These are phyloP conservation scores for Teleogryllus occipitalis DNA, from an alignment of 1,140 invertebrate genomes.

Conservation along the genomic window DNA sequence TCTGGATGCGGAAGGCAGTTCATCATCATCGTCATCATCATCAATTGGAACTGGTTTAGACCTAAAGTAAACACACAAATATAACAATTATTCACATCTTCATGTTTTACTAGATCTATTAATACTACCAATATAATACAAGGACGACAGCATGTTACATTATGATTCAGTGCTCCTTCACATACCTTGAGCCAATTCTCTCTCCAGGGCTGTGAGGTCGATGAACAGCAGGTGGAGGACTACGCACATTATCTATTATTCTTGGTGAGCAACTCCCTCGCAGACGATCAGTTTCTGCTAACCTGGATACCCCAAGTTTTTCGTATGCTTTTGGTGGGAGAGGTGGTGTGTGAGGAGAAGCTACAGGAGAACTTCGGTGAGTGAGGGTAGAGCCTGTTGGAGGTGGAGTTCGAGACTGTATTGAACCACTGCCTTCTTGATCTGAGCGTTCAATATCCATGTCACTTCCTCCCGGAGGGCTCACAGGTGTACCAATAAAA, in stretches of 20 bases:
- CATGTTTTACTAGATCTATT: no score
- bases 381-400: background rate
- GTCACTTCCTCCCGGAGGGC: constrained; percentile 29
- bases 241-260: background rate
- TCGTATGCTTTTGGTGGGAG: constrained; percentile 42
- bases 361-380: constrained; percentile 11
- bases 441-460: constrained; percentile 36
- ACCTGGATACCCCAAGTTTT: constrained; percentile 11
- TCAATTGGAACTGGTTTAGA: background rate
- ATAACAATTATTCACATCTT: no score
- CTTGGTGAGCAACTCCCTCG: constrained; percentile 19
- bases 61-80: background rate
- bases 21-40: background rate
- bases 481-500: background rate
- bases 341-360: constrained; percentile 47
- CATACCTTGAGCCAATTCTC: constrained; percentile 22
- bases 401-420: constrained; percentile 26
- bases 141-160: no score
- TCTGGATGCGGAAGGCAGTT: background rate
- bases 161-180: background rate
- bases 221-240: constrained; percentile 24
- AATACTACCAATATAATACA: no score
- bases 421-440: background rate
- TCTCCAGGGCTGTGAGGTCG: constrained; percentile 35
- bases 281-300: constrained; percentile 9